Conservation (phyloP, 1,140 invertebrate genomes). For the Melanaphis sacchari region DNA sequence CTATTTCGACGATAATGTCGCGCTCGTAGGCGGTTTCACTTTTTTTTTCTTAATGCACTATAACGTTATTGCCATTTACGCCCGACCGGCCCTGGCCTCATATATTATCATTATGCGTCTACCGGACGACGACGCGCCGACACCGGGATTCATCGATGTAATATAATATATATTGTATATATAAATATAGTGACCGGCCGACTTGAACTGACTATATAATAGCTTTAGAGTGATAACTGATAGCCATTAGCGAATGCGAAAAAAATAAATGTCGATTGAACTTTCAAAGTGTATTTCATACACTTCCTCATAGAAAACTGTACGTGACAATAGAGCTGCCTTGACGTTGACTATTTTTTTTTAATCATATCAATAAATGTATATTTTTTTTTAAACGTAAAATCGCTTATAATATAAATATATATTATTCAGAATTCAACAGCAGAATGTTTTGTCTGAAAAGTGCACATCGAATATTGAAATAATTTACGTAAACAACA, state of each 20-base stretch:
- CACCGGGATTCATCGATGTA: background rate
- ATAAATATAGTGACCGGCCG: background rate
- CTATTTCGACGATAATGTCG: background rate
- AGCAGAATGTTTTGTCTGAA: too few species aligned
- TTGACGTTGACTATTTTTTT: too few species aligned
- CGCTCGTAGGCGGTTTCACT: background rate
- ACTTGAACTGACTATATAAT: background rate
- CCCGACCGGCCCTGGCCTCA: background rate
- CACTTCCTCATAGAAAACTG: background rate
- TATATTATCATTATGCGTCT: background rate
- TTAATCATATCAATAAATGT: too few species aligned
- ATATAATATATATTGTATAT: too few species aligned
- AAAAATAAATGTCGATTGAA: background rate
- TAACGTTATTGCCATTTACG: background rate
- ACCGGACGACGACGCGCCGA: background rate
- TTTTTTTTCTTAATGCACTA: background rate
- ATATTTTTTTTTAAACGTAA: background rate
- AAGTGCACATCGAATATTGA: too few species aligned
- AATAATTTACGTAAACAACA: too few species aligned
- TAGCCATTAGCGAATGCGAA: background rate
- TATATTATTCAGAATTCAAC: too few species aligned
- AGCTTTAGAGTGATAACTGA: too few species aligned
- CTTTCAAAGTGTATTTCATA: background rate
- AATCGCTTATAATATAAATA: too few species aligned
- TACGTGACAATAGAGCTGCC: background rate